A percentile compares a stretch with the other conserved stretches of the same genome.
Conservation (phyloP, 1,140 invertebrate species). For the Stenopsyche tienmushanensis region DNA sequence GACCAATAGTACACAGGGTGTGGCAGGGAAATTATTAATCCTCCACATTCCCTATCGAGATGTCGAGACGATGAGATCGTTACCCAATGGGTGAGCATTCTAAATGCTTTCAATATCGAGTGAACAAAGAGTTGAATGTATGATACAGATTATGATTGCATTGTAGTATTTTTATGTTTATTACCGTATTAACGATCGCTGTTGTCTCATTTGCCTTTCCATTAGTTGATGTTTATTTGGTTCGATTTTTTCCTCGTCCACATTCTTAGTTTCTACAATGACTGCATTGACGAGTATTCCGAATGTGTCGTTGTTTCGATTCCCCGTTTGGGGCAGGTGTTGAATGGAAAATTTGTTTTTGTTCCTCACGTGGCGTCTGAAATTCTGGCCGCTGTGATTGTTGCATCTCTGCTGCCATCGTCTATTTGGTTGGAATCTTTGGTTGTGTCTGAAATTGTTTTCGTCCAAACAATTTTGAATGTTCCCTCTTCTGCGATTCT, state of each 20-base stretch:
- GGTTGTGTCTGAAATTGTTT: constrained; percentile 24
- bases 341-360: constrained; percentile 14
- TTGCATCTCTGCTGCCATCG: constrained; percentile 20
- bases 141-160: too few species aligned
- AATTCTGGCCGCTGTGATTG: constrained; percentile 12
- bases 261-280: constrained; percentile 15
- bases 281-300: constrained; percentile 14
- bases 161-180: background rate
- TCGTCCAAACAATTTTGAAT: constrained; percentile 1
- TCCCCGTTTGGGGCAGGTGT: constrained; percentile 4
- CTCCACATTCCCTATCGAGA: too few species aligned
- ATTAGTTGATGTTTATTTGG: background rate
- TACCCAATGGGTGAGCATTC: too few species aligned
- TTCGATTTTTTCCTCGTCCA: background rate
- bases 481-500: constrained; percentile 1
- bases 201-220: constrained; percentile 28
- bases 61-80: too few species aligned
- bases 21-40: too few species aligned
- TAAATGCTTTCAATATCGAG: too few species aligned
- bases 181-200: constrained; percentile 34
- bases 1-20: too few species aligned
- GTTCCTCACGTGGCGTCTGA: constrained; percentile 24
- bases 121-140: too few species aligned
- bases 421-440: constrained; percentile 35
- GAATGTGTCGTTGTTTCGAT: background rate